A percentile compares a stretch with the other conserved stretches of the same genome.
Conservation (phyloP, 2,888 invertebrate species). For the Clanis bilineata region DNA sequence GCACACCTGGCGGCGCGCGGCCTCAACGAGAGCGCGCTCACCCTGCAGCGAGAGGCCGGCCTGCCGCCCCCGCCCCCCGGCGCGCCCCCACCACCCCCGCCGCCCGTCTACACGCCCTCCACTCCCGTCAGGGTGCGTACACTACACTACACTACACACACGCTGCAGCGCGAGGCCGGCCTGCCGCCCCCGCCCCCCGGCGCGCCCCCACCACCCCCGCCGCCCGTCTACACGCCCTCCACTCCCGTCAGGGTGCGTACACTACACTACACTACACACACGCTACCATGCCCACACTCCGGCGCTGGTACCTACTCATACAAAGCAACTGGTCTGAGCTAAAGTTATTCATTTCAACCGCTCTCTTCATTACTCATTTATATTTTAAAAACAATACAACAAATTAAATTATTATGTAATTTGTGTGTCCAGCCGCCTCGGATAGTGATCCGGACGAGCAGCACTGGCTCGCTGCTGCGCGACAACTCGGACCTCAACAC, state of each 20-base stretch:
- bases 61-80: slow-evolving; percentile 76
- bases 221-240: slow-evolving; percentile 80
- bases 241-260: slow-evolving; percentile 73
- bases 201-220: slow-evolving; percentile 49
- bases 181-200: slow-evolving; percentile 44
- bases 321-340: no score
- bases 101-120: slow-evolving; percentile 80
- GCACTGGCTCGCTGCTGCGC: slow-evolving; percentile 43
- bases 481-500: slow-evolving; percentile 50
- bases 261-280: background rate
- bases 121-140: slow-evolving; percentile 73
- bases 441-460: slow-evolving; percentile 54
- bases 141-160: background rate
- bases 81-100: slow-evolving; percentile 54
- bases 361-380: no score
- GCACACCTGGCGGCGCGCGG: slow-evolving; percentile 92
- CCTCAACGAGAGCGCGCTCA: slow-evolving; percentile 86
- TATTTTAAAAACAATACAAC: no score
- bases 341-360: no score
- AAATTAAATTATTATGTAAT: no score
- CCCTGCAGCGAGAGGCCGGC: slow-evolving; percentile 89
- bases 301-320: no score
- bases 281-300: background rate
- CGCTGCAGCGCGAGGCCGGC: slow-evolving; percentile 88
- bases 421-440: slow-evolving; percentile 53